A percentile compares a stretch with the other conserved stretches of the same genome.
Evolutionary conservation across 2,113 vertebrate species (phyloP).

Genomic region (Terrapene triunguis): DNA sequence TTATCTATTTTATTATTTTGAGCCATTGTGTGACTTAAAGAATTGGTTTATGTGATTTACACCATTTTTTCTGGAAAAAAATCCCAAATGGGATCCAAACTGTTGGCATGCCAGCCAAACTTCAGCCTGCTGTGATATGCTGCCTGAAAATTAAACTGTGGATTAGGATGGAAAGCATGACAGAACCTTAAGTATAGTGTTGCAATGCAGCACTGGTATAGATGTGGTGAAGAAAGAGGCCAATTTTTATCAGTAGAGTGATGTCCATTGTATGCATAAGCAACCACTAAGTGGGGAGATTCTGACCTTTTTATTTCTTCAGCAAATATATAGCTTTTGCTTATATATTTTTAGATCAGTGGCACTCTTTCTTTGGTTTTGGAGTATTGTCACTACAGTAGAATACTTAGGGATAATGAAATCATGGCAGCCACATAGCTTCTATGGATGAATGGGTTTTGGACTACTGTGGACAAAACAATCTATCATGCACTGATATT

Average conservation of each 20-base stretch:
- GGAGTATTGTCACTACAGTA: background rate
- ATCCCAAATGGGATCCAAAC: background rate
- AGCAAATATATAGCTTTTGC: background rate
- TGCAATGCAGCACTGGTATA: background rate
- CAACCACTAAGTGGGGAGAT: background rate
- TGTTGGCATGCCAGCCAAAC: background rate
- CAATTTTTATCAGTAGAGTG: background rate
- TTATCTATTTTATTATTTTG: background rate
- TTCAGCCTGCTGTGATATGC: background rate
- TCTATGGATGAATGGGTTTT: background rate
- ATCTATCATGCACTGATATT: background rate
- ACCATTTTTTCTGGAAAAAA: background rate
- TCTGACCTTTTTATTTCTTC: background rate
- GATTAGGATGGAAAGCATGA: background rate
- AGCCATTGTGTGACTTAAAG: background rate
- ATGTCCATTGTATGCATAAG: no score
- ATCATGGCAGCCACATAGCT: background rate
- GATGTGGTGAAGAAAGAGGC: background rate
- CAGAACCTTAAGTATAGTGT: background rate
- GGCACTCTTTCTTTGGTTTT: background rate
- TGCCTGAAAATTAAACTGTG: background rate
- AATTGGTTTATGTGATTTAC: background rate
- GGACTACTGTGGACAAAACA: background rate
- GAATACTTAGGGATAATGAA: background rate
- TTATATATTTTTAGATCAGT: background rate